These are phyloP conservation scores for Vireo griseus DNA, from an alignment of 2,797 vertebrate genomes.

Conservation along the genomic window DNA sequence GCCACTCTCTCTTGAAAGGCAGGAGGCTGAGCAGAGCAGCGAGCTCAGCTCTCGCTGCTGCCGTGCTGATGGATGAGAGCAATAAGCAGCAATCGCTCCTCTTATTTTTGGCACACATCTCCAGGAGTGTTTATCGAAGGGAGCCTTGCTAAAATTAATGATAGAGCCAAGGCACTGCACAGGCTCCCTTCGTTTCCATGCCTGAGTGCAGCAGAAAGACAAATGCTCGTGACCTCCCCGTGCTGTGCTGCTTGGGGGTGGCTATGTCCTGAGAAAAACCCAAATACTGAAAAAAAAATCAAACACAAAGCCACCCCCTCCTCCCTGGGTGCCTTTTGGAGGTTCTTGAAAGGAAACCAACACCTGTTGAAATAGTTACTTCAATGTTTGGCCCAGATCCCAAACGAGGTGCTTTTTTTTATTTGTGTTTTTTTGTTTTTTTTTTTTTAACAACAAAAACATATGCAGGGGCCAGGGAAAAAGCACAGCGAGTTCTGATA, in stretches of 20 bases:
- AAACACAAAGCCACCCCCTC: background rate
- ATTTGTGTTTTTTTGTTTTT: too few relatives aligned
- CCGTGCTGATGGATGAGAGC: background rate
- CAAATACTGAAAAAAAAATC: background rate
- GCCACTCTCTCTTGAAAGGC: background rate
- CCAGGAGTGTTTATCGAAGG: background rate
- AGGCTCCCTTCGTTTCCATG: background rate
- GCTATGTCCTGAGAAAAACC: background rate
- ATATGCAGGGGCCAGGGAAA: background rate
- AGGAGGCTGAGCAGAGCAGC: background rate
- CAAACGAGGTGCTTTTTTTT: background rate
- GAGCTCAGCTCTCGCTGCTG: background rate
- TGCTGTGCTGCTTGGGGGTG: background rate
- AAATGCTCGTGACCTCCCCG: background rate
- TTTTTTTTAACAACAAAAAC: conserved; percentile 23
- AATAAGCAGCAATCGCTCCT: background rate
- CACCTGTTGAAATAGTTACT: conserved; percentile 52
- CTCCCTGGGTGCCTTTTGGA: background rate
- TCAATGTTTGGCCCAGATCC: conserved; percentile 3
- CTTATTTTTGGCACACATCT: background rate
- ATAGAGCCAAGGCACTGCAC: accelerated
- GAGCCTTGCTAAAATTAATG: background rate
- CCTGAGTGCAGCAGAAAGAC: background rate
- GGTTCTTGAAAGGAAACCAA: background rate
- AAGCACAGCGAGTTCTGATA: conserved; percentile 43